phyloP scores from a whole-genome alignment of 2,888 invertebrate species.

The Hecatera dysodea region DNA sequence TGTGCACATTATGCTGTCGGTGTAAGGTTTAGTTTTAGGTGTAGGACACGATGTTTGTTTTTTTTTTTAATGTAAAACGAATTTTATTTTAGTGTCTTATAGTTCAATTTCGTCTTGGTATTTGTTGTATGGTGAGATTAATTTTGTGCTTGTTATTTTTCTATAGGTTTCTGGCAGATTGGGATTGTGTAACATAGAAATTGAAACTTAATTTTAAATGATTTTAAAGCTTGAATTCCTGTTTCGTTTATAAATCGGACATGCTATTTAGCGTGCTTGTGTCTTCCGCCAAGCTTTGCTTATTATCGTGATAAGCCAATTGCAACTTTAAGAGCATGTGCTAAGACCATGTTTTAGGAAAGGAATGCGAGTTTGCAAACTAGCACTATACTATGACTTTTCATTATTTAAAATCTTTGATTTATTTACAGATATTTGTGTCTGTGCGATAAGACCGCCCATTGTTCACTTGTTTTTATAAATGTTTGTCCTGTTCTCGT shows the following conservation, averaged over 20 bases:
- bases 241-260: not conserved
- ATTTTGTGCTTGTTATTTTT: conserved; percentile 32
- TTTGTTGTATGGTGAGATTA: not conserved
- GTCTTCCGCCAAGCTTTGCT: conserved; percentile 6
- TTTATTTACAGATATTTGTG: not conserved
- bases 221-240: not conserved
- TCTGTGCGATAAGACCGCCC: too few species aligned
- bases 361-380: not conserved
- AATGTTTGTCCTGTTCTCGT: too few species aligned
- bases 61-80: not conserved
- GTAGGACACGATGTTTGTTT: conserved; percentile 1
- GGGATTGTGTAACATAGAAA: not conserved
- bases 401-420: not conserved
- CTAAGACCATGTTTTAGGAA: not conserved
- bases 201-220: not conserved
- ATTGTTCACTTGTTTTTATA: too few species aligned
- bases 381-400: too few species aligned
- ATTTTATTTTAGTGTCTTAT: not conserved
- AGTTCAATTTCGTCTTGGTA: conserved; percentile 5
- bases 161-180: conserved; percentile 2
- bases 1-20: conserved; percentile 15
- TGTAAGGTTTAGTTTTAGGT: conserved; percentile 35
- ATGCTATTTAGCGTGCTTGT: conserved; percentile 25
- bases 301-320: conserved; percentile 5
- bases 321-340: not conserved